Conservation (phyloP, 2,888 invertebrate species). For the Cheilosia impressa region DNA sequence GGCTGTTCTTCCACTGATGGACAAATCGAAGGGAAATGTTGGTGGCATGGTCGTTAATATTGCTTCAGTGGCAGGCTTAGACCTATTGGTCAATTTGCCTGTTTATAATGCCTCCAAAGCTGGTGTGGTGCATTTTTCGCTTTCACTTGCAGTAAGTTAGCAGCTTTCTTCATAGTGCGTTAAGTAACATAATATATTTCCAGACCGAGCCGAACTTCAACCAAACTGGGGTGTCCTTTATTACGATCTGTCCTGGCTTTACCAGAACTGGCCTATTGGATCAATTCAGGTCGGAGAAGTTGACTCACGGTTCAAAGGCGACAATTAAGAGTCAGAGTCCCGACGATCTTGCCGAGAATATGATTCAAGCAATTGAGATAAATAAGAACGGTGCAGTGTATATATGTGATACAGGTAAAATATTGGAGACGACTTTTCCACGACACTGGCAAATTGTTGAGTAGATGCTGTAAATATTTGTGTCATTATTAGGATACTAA, state of each 20-base stretch:
- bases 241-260: conserved; percentile 78
- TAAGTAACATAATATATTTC: not conserved
- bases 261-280: conserved; percentile 73
- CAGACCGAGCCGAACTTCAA: conserved; percentile 76
- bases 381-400: conserved; percentile 77
- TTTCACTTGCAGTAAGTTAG: conserved; percentile 79
- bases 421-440: conserved; percentile 63
- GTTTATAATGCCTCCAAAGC: conserved; percentile 82
- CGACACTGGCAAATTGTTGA: not conserved
- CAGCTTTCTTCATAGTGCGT: no score
- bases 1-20: no score
- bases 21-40: no score
- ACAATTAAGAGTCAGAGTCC: conserved; percentile 74
- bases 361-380: conserved; percentile 75
- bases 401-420: conserved; percentile 76
- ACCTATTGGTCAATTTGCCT: no score
- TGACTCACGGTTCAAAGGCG: conserved; percentile 47
- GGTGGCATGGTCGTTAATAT: no score
- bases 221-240: conserved; percentile 77
- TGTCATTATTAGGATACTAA: no score
- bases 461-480: no score
- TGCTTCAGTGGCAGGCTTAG: no score
- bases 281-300: conserved; percentile 30
- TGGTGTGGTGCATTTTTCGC: conserved; percentile 82
- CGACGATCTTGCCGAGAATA: conserved; percentile 75